Evolutionary conservation across 1,140 invertebrate species (phyloP).

Genomic region (Cyphomyrmex costatus): DNA sequence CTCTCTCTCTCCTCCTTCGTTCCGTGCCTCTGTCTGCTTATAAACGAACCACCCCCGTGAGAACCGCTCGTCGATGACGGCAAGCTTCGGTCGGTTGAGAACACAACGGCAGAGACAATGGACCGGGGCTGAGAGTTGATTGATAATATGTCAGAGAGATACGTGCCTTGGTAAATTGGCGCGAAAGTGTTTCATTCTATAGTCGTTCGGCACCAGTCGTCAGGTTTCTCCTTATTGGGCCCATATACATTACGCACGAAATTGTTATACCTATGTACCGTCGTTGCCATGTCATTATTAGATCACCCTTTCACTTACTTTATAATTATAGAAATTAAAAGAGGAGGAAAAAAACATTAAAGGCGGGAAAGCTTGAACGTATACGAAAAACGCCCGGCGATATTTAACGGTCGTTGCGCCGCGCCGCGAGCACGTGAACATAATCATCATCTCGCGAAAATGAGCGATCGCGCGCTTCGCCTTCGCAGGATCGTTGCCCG

Average conservation of each 20-base stretch:
- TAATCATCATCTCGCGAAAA: conserved; percentile 43
- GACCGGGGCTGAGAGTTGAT: conserved; percentile 44
- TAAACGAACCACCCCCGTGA: conserved; percentile 73
- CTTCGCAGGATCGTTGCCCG: background rate
- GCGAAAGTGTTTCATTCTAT: conserved; percentile 50
- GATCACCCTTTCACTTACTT: background rate
- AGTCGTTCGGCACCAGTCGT: background rate
- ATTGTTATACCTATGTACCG: background rate
- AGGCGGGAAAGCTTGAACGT: background rate
- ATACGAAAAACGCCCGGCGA: conserved; percentile 13
- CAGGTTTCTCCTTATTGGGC: conserved; percentile 17
- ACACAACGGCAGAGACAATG: conserved; percentile 52
- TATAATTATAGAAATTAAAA: conserved; percentile 3
- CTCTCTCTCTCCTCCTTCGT: conserved; percentile 28
- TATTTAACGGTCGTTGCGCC: conserved; percentile 28
- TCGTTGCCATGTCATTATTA: background rate
- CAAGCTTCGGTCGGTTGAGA: conserved; percentile 33
- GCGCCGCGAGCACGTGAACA: conserved; percentile 36
- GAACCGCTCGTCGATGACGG: conserved; percentile 63
- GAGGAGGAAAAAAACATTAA: background rate
- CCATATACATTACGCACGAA: background rate
- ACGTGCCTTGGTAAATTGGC: conserved; percentile 46
- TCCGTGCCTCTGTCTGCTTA: conserved; percentile 61
- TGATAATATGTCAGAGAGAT: conserved; percentile 50
- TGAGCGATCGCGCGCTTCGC: conserved; percentile 47